Percentiles rank a stretch among this genome's conserved stretches.
These are phyloP conservation scores for Acomys russatus DNA, from an alignment of 2,797 vertebrate species.

Conservation along the genomic window DNA sequence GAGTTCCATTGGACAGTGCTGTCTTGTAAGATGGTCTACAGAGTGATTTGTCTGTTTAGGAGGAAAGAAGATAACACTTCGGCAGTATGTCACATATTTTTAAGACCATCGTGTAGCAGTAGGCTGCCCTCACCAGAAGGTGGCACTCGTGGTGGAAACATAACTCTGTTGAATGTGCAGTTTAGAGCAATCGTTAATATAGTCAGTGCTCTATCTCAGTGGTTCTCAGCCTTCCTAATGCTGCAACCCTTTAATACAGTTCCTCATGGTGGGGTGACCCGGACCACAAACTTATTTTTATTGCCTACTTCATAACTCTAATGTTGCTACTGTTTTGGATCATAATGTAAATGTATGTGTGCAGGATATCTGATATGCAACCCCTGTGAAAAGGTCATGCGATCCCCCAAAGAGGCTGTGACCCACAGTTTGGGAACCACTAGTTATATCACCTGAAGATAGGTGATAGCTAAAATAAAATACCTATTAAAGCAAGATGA, in stretches of 20 bases:
- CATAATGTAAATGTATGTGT: background rate
- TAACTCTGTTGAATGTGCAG: background rate
- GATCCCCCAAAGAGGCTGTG: too few relatives aligned
- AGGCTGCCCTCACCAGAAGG: constrained; percentile 28
- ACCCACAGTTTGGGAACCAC: background rate
- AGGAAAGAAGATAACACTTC: background rate
- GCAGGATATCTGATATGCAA: background rate
- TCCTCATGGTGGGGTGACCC: background rate
- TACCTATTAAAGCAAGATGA: constrained; percentile 28
- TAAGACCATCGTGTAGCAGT: background rate
- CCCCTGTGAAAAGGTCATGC: background rate
- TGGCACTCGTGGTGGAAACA: background rate
- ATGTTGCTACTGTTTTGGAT: background rate
- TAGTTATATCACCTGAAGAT: constrained; percentile 10
- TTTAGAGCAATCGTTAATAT: background rate
- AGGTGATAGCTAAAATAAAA: constrained; percentile 57
- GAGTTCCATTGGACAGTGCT: background rate
- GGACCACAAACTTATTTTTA: background rate
- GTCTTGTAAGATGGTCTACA: background rate
- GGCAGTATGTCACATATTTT: background rate
- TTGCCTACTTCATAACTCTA: background rate
- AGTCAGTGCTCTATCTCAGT: background rate
- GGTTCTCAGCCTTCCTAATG: background rate
- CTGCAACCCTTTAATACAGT: background rate
- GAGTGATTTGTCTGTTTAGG: background rate